Percentiles rank a stretch among this genome's conserved stretches.
Evolutionary conservation across 2,888 invertebrate species (phyloP).

Genomic region (Apamea anceps): DNA sequence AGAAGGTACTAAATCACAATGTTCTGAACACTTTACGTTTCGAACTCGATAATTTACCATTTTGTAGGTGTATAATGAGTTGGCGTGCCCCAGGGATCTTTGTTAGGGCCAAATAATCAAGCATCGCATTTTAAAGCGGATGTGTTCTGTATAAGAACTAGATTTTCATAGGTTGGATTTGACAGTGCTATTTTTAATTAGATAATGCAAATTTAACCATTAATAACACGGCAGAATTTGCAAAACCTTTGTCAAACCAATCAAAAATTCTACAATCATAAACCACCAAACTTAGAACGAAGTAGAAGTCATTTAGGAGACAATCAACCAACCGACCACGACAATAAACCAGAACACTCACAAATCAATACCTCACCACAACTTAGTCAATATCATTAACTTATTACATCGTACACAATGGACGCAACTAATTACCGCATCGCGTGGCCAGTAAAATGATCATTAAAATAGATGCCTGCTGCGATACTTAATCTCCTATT

Average conservation of each 20-base stretch:
- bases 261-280: neutral
- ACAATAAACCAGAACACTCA: neutral
- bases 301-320: neutral
- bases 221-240: neutral
- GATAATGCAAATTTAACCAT: neutral
- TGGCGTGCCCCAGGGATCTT: neutral
- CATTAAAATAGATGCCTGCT: conserved; percentile 28
- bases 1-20: accelerated
- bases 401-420: conserved; percentile 32
- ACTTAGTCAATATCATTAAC: conserved; percentile 37
- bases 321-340: conserved; percentile 4
- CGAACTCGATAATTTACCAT: neutral
- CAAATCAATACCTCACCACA: conserved; percentile 11
- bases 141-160: neutral
- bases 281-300: neutral
- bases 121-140: neutral
- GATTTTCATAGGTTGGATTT: neutral
- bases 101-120: neutral
- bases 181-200: neutral
- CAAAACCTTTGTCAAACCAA: neutral
- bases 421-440: conserved; percentile 43
- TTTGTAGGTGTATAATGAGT: neutral
- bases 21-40: neutral
- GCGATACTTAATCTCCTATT: conserved; percentile 4
- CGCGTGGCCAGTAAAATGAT: conserved; percentile 47